phyloP scores from a whole-genome alignment of 2,888 invertebrate genomes.

The Athripsodes cinereus region DNA sequence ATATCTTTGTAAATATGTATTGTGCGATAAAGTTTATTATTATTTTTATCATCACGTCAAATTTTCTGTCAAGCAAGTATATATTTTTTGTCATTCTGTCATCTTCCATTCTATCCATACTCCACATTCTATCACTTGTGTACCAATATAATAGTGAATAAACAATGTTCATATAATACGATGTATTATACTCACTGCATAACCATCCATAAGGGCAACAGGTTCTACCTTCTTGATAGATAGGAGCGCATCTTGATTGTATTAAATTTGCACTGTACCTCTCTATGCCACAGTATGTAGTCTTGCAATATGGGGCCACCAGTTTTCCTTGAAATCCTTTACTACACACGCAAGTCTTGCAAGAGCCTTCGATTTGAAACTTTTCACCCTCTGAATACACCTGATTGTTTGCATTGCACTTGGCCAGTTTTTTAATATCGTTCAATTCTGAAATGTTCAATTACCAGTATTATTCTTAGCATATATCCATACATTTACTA shows the following conservation, averaged over 20 bases:
- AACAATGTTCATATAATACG: no score
- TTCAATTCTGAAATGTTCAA: neutral
- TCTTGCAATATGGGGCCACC: slow-evolving; percentile 38
- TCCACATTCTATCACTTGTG: no score
- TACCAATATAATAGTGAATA: no score
- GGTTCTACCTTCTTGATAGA: slow-evolving; percentile 37
- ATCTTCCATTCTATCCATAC: no score
- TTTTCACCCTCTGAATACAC: slow-evolving; percentile 44
- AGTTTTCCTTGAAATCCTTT: slow-evolving; percentile 40
- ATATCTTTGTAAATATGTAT: no score
- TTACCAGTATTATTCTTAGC: neutral
- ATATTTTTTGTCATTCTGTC: no score
- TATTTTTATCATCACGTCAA: no score
- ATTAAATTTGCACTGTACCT: slow-evolving; percentile 42
- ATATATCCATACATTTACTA: neutral
- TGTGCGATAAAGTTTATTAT: no score
- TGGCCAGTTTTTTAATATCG: slow-evolving; percentile 41
- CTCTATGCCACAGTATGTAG: slow-evolving; percentile 47
- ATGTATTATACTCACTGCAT: slow-evolving; percentile 53
- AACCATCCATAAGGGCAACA: slow-evolving; percentile 47
- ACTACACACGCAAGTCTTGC: slow-evolving; percentile 46
- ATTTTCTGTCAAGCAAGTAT: no score
- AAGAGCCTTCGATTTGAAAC: slow-evolving; percentile 42
- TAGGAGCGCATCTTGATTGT: slow-evolving; percentile 44
- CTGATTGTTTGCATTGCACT: slow-evolving; percentile 43